A percentile compares a stretch with the other conserved stretches of the same genome.
phyloP scores from a whole-genome alignment of 2,888 invertebrate species.

The Drosophila acutilabella region DNA sequence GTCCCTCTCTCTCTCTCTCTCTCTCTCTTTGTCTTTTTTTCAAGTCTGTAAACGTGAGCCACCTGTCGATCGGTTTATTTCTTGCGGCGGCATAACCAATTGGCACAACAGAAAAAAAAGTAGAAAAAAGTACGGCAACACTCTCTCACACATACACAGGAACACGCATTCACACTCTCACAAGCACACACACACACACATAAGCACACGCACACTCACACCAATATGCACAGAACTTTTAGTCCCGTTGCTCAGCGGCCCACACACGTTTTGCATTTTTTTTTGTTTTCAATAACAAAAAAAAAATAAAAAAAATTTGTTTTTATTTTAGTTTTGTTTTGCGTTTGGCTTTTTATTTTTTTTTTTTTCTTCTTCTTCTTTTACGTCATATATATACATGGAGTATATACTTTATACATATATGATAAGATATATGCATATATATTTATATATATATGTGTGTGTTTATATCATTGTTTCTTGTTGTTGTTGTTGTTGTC shows the following conservation, averaged over 20 bases:
- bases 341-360: conserved; percentile 64
- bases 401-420: conserved; percentile 36
- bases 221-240: conserved; percentile 36
- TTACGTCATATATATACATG: conserved; percentile 38
- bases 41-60: conserved; percentile 32
- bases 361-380: conserved; percentile 15
- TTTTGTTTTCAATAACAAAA: conserved; percentile 61
- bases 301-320: conserved; percentile 73
- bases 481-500: conserved; percentile 25
- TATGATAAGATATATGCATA: conserved; percentile 23
- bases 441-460: conserved; percentile 30
- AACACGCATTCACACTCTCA: conserved; percentile 7
- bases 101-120: conserved; percentile 22
- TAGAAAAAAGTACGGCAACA: conserved; percentile 8
- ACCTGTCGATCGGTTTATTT: conserved; percentile 20
- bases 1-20: conserved; percentile 34
- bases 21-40: conserved; percentile 9
- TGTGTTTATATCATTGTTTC: conserved; percentile 27
- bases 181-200: neutral
- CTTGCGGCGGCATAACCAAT: conserved; percentile 15
- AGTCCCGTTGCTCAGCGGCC: conserved; percentile 48
- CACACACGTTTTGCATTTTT: conserved; percentile 25
- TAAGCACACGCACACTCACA: conserved; percentile 6
- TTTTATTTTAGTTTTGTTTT: conserved; percentile 64
- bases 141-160: conserved; percentile 13